Base-by-base conservation (phyloP, 2,113 vertebrate species). In the Oncorhynchus keta region DNA sequence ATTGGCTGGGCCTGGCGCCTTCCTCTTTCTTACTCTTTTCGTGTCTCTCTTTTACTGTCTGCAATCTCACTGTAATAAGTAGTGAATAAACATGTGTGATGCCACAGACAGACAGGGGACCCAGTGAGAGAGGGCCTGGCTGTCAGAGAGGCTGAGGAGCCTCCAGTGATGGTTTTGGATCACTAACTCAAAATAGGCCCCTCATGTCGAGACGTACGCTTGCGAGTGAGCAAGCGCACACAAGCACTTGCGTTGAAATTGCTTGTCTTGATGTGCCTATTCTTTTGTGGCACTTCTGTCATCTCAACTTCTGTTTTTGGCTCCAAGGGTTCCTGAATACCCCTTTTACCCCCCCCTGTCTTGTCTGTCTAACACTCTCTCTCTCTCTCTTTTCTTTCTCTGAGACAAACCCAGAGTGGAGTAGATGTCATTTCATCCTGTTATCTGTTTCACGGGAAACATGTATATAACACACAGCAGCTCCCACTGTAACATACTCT, bases 261-360 rank as follows among this genome's bases (percentile, higher is more conserved):
- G 61, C 51, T 6, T 6, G 69, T 84, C 72, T 87, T 73, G 78
- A 86, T 81, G 80, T 81, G 62, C 30, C 61, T 51, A 66, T 30
- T 62, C 62, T 80, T 71, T 73, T n/a, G 70, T 7, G 32, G 72
- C 75, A 72, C 78, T 83, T 85, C 89, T 87, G 81, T 89, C 88
- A 79, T 84, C 83, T 86, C 83, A 51, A 77, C 75, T 79, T 70
- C 76, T 22, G 9, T 61, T 81, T 80, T 80, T 74, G 70, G 71
- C 87, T 87, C 79, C 83, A 85, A 86, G 73, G 26, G 61, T 76
- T 79, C 68, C 76, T 88, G 79, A 77, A 85, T 66, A 85, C 80
- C 79, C 84, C 75, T 77, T 79, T 84, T 66, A 86, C 80, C 79
- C 84, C 75, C 75, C 74, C 77, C 78, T 84, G 69, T 83, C 18